phyloP scores from a whole-genome alignment of 30 jellyfish, hydroid and myxozoan genomes.

The Aurelia coerulea region DNA sequence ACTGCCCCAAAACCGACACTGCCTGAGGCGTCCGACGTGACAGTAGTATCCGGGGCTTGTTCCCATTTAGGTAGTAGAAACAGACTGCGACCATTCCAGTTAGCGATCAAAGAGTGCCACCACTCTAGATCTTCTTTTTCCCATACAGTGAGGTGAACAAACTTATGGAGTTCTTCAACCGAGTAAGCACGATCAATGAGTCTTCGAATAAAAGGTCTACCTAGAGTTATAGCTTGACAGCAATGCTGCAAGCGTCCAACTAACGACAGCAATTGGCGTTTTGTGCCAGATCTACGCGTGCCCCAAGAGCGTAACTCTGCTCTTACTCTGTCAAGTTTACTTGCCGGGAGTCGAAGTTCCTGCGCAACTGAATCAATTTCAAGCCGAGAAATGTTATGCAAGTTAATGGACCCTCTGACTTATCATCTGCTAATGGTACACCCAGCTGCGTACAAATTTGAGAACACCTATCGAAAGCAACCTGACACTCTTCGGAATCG shows the following conservation, averaged over 20 bases:
- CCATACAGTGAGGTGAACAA: too few species aligned
- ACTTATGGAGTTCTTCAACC: too few species aligned
- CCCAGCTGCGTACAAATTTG: slow-evolving; percentile 40
- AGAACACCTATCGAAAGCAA: slow-evolving; percentile 10
- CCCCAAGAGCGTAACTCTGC: too few species aligned
- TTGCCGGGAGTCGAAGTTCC: slow-evolving; percentile 58
- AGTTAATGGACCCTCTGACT: slow-evolving; percentile 65
- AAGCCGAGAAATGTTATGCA: slow-evolving; percentile 61
- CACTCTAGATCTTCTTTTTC: slow-evolving; percentile 16
- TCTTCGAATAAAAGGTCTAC: too few species aligned
- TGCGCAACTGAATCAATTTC: slow-evolving; percentile 36
- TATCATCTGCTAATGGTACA: slow-evolving; percentile 3
- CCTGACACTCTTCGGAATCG: slow-evolving; percentile 36
- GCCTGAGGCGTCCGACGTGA: too few species aligned
- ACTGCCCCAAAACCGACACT: slow-evolving; percentile 17
- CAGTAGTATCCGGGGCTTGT: too few species aligned
- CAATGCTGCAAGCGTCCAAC: too few species aligned
- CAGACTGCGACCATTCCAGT: slow-evolving; percentile 10
- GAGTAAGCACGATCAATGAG: too few species aligned
- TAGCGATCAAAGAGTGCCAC: slow-evolving; percentile 53
- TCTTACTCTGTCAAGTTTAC: slow-evolving; percentile 15
- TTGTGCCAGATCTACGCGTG: too few species aligned
- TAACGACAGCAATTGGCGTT: too few species aligned
- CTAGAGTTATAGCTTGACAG: too few species aligned
- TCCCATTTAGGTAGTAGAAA: too few species aligned